Evolutionary conservation across 2,888 invertebrate genomes (phyloP).

Genomic region (Dynastes hyllus): DNA sequence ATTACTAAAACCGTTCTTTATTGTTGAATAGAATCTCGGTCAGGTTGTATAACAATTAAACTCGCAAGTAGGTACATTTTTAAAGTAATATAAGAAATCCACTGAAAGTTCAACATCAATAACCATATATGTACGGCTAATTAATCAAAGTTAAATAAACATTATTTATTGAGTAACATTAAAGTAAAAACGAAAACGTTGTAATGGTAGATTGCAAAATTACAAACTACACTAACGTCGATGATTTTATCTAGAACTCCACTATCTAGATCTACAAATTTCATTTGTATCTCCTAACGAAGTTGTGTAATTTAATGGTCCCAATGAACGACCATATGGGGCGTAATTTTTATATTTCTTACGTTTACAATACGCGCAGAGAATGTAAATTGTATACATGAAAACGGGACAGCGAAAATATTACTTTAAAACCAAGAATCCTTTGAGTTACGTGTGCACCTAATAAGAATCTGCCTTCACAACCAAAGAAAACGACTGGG

Average conservation of each 20-base stretch:
- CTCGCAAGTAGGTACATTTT: slow-evolving; percentile 5
- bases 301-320: slow-evolving; percentile 20
- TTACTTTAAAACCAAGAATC: background rate
- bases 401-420: background rate
- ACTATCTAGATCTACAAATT: slow-evolving; percentile 28
- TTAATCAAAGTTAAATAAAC: slow-evolving; percentile 32
- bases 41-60: slow-evolving; percentile 1
- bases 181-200: slow-evolving; percentile 26
- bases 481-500: background rate
- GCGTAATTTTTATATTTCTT: background rate
- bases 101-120: slow-evolving; percentile 18
- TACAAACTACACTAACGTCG: slow-evolving; percentile 14
- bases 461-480: background rate
- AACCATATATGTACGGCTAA: slow-evolving; percentile 12
- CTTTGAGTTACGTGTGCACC: background rate
- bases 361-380: background rate
- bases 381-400: slow-evolving; percentile 6
- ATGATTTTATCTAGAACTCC: slow-evolving; percentile 30
- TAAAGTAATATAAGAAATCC: background rate
- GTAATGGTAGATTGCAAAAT: slow-evolving; percentile 30
- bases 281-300: slow-evolving; percentile 28
- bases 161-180: slow-evolving; percentile 21
- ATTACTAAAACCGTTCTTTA: no score
- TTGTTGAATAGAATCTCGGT: no score
- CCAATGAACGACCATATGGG: slow-evolving; percentile 13